Evolutionary conservation across 1,140 invertebrate genomes (phyloP).

Genomic region (Chelonus insularis): DNA sequence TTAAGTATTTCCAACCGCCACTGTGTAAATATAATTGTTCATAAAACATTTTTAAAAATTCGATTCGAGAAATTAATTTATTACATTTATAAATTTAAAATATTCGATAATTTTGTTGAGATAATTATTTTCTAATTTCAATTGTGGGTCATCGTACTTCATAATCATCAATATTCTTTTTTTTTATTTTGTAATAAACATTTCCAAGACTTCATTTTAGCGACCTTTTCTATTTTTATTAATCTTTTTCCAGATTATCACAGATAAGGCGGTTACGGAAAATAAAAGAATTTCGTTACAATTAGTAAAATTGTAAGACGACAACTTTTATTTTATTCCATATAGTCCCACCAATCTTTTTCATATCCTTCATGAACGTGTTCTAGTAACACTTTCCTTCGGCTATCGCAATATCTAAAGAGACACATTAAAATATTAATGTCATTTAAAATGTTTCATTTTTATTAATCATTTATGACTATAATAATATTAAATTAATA

Average conservation of each 20-base stretch:
- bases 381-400: constrained; percentile 90
- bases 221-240: constrained; percentile 23
- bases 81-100: constrained; percentile 4
- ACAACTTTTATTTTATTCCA: constrained; percentile 69
- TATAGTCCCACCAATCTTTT: constrained; percentile 97
- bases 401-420: constrained; percentile 93
- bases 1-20: constrained; percentile 28
- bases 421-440: constrained; percentile 35
- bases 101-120: too few relatives aligned
- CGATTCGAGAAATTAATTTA: constrained; percentile 1
- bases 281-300: constrained; percentile 33
- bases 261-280: constrained; percentile 49
- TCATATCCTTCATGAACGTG: constrained; percentile 99
- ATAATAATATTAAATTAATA: constrained; percentile 14
- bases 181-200: constrained; percentile 32
- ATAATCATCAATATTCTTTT: too few relatives aligned
- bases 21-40: constrained; percentile 11
- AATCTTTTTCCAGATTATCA: constrained; percentile 49
- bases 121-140: too few relatives aligned
- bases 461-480: too few relatives aligned
- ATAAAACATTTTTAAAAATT: neutral
- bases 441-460: too few relatives aligned
- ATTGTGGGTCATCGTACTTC: too few relatives aligned
- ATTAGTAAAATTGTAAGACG: constrained; percentile 7
- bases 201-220: constrained; percentile 34